Base-by-base conservation (phyloP, 2,113 vertebrate species). In the Xiphophorus hellerii region DNA sequence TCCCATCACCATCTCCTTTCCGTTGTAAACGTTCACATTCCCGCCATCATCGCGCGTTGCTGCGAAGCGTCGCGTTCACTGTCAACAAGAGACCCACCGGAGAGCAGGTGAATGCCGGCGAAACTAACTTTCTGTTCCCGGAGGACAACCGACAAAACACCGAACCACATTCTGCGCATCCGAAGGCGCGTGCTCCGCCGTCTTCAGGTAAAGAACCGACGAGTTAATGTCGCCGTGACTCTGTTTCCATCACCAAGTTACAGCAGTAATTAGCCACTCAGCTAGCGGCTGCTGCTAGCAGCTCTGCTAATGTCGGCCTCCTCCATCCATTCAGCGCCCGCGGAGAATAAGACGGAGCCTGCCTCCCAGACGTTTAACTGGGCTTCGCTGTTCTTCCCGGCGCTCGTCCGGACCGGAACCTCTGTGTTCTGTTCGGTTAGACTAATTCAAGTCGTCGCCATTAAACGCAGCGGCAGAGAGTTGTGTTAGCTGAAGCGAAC, bases 21-120 rank as follows among this genome's bases (percentile, higher is more conserved):
- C 94, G 92, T 71, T 85, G 88, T 90, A 72, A 90, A 93, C 87
- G 79, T 93, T 95, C 89, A 92, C 90, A 80, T 95, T 95, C 94
- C 94, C 94, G 94, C 94, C 94, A 95, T 95, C 93, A 92, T 92
- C 87, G 84, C 62, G 73, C 74, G 84, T 80, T 60, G 84, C 44
- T 71, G 87, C 62, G 80, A 82, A 66, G 81, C 90, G 90, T 91
- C 65, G 87, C 82, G 88, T 74, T 81, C 74, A 39, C 89, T 92
- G 92, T 92, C 93, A 95, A 93, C 93, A 94, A 91, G 89, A 84
- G 14, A 86, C 65, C 48, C 31, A 82, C 44, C 17, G 71, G 70
- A 66, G 82, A 84, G 87, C 87, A 85, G 88, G 73, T 87, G 86
- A 87, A 89, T 88, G 88, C 94, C 94, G 94, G 94, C 85, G 58